phyloP scores from a whole-genome alignment of 2,888 invertebrate species.

The Liopterus haemorrhoidalis region DNA sequence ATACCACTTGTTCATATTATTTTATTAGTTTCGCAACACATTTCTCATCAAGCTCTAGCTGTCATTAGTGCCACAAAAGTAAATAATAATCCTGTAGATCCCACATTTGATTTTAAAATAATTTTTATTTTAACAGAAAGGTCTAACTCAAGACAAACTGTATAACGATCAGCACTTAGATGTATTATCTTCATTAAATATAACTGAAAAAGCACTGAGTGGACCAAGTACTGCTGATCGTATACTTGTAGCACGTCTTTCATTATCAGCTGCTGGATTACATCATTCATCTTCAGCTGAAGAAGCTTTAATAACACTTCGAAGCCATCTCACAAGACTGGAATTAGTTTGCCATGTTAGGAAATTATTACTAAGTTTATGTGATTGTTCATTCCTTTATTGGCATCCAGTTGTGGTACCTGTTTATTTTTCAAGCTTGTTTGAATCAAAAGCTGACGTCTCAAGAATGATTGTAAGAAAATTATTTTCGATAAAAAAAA shows the following conservation, averaged over 20 bases:
- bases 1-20: conserved; percentile 66
- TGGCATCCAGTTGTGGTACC: conserved; percentile 76
- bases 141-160: conserved; percentile 55
- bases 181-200: conserved; percentile 66
- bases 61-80: conserved; percentile 64
- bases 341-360: conserved; percentile 58
- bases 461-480: conserved; percentile 53
- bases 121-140: conserved; percentile 44
- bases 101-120: not conserved
- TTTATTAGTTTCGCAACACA: conserved; percentile 72
- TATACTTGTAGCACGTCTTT: conserved; percentile 41
- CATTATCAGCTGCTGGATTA: conserved; percentile 51
- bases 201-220: conserved; percentile 63
- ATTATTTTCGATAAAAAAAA: conserved; percentile 10
- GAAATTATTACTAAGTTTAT: conserved; percentile 53
- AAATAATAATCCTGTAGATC: conserved; percentile 27
- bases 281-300: conserved; percentile 50
- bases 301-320: conserved; percentile 59
- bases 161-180: conserved; percentile 62
- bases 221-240: conserved; percentile 48
- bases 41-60: conserved; percentile 66
- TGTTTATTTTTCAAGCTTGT: conserved; percentile 68
- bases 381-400: conserved; percentile 71
- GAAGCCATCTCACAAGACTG: conserved; percentile 58
- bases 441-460: conserved; percentile 60